These are phyloP conservation scores for Rhinopomastus cyanomelas DNA, from an alignment of 2,113 vertebrate species.

Conservation along the genomic window DNA sequence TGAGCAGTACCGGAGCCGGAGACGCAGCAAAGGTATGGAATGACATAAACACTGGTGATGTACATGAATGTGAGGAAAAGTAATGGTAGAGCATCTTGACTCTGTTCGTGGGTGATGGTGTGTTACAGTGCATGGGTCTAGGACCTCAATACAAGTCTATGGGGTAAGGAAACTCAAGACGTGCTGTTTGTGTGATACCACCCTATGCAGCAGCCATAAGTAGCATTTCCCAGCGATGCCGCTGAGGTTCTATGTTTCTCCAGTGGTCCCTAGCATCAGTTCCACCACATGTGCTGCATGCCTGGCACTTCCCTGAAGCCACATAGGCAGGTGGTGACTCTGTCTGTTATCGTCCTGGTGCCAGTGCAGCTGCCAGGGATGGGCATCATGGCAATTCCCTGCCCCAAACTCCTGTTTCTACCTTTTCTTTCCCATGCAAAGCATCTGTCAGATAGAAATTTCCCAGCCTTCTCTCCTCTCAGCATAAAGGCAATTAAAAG, in stretches of 20 bases:
- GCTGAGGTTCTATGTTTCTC: background rate
- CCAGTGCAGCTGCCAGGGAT: background rate
- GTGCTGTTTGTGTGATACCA: background rate
- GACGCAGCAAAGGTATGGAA: conserved; percentile 88
- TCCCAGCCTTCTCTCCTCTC: background rate
- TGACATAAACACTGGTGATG: rapidly evolving
- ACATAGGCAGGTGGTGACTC: rapidly evolving
- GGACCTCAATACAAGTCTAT: background rate
- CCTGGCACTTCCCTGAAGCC: background rate
- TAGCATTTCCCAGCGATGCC: background rate
- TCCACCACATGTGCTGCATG: background rate
- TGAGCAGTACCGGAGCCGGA: conserved; percentile 88
- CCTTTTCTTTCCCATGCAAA: background rate
- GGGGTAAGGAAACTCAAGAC: background rate
- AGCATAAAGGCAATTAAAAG: conserved; percentile 39
- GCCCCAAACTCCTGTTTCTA: background rate
- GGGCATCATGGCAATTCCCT: background rate
- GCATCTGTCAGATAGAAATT: background rate
- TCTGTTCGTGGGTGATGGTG: background rate
- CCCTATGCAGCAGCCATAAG: background rate
- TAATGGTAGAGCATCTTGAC: background rate
- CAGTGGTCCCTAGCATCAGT: background rate
- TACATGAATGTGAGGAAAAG: background rate
- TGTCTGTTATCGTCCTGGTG: background rate
- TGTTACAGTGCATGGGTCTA: rapidly evolving